A percentile compares a stretch with the other conserved stretches of the same genome.
These are phyloP conservation scores for Rutpela maculata DNA, from an alignment of 2,888 invertebrate species.

Conservation along the genomic window DNA sequence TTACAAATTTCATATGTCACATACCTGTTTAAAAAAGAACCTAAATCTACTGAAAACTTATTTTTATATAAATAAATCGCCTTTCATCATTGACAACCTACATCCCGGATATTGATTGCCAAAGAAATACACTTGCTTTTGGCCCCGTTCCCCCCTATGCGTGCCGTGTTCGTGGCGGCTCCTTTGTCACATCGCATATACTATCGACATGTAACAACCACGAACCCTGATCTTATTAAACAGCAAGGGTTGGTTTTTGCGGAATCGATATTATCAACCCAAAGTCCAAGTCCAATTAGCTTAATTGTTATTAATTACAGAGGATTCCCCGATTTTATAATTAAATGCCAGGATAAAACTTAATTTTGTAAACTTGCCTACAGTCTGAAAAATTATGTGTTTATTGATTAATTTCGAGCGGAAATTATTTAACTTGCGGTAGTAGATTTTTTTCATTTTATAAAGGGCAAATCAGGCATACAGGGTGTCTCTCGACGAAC, in stretches of 20 bases:
- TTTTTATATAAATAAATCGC: background rate
- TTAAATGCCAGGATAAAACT: conserved; percentile 23
- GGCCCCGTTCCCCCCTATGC: background rate
- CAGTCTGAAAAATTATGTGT: background rate
- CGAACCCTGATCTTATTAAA: conserved; percentile 24
- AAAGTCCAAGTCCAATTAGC: conserved; percentile 33
- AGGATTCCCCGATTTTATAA: conserved; percentile 19
- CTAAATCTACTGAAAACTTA: too few species aligned
- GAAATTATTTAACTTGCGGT: too few species aligned
- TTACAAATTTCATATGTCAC: too few species aligned
- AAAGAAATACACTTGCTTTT: background rate
- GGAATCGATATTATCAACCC: conserved; percentile 37
- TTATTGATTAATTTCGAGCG: background rate
- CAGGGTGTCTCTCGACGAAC: too few species aligned
- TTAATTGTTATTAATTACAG: conserved; percentile 40
- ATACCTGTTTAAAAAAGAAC: too few species aligned
- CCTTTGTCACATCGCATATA: conserved; percentile 12
- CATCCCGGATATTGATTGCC: background rate
- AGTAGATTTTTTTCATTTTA: too few species aligned
- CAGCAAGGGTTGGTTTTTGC: conserved; percentile 31
- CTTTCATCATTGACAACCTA: background rate
- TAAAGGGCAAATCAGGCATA: too few species aligned
- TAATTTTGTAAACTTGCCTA: conserved; percentile 13
- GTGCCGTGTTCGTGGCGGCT: background rate
- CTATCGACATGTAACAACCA: conserved; percentile 26